Evolutionary conservation across 2,797 vertebrate genomes (phyloP).

Genomic region (Dendrocincla tyrannina): DNA sequence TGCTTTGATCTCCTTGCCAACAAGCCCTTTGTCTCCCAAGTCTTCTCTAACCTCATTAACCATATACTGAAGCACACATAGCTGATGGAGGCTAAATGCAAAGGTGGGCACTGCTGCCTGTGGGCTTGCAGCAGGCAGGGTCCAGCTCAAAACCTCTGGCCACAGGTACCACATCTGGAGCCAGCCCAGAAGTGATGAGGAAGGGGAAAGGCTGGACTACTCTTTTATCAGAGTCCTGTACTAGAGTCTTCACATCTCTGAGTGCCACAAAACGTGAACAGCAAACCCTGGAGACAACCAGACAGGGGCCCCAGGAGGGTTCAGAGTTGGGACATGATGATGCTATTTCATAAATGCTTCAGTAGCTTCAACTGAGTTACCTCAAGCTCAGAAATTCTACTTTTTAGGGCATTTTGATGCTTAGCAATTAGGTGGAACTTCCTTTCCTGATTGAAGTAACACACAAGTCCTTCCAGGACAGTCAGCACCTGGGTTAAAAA

Average conservation of each 20-base stretch:
- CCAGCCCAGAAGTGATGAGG: neutral
- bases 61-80: neutral
- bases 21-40: neutral
- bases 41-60: neutral
- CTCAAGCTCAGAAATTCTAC: neutral
- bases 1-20: neutral
- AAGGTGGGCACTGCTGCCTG: accelerated
- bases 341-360: neutral
- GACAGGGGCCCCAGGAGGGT: neutral
- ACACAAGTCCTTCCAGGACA: neutral
- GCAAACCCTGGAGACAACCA: neutral
- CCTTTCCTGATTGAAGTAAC: neutral
- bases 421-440: neutral
- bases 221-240: neutral
- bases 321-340: neutral
- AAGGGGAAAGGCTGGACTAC: neutral
- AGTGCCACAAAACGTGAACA: neutral
- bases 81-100: neutral
- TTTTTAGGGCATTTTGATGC: neutral
- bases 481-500: neutral
- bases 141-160: neutral
- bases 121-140: neutral
- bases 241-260: neutral
- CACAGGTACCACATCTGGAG: neutral
- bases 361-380: neutral